Base-by-base conservation (phyloP, 37 sponge, comb jelly and placozoan species). In the Halichondria panicea region DNA sequence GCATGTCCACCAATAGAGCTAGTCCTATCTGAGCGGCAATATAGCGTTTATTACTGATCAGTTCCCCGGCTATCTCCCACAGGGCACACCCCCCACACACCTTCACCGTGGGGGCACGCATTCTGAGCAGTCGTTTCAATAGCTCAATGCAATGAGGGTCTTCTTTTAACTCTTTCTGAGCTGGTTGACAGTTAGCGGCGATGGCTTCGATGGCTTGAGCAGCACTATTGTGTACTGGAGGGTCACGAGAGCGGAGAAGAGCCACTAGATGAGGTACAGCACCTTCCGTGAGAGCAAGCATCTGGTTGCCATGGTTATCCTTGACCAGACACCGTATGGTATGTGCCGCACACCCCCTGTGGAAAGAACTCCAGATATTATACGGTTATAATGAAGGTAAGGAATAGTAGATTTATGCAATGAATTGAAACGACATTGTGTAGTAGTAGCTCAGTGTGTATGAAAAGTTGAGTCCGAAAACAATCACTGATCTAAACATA, bases 21-120 rank as follows among this genome's bases (percentile, higher is more conserved):
- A 95, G 82, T 7, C 89, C 93, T 71, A 95, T 95, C 43, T 78
- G 78, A 12, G 58, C 42, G 24, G 95, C 91, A 43, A 94, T 77
- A 15, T 57, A 24, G 0, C 85, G 73, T 74, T 80, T 83, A 73
- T 81, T 87, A 55, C 75, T 83, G 31, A 94, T 55, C 11, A 62
- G 75, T 13, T 44, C 11, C 0, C 90, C 92, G 34, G 93, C 96
- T 33, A 95, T 84, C 4, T 92, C 89, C 90, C 93, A 95, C 12
- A 95, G 77, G 0, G 93, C 92, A 66, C 84, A 69, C 7, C 87
- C 87, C 13, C 84, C 90, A 40, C 77, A 63, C 9, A 89, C 84
- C 50, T 95, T 95, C 33, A 92, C 79, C 30, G 83, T 50, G 1
- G 58, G 75, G 63, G 81, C 74, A 13, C 46, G 53, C 73, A 86